These are phyloP conservation scores for Mesocentrotus franciscanus DNA, from an alignment of 53 echinoderm and acorn worm genomes.

Conservation along the genomic window DNA sequence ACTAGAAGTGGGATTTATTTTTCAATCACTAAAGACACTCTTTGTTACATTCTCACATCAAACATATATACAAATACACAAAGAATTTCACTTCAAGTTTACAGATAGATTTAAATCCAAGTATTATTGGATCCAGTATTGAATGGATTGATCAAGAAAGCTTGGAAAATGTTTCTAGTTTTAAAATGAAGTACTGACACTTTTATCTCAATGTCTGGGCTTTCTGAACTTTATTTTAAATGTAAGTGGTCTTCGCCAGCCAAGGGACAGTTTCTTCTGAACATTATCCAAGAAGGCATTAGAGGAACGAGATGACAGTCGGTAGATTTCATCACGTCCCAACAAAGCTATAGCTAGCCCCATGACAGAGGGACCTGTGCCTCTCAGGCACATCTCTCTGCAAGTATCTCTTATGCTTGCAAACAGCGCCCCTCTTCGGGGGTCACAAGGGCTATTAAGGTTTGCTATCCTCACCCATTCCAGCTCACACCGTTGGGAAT, in stretches of 20 bases:
- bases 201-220: too few relatives aligned
- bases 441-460: slow-evolving; percentile 28
- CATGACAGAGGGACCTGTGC: background rate
- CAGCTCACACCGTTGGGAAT: background rate
- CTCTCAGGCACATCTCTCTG: slow-evolving; percentile 55
- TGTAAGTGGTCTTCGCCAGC: background rate
- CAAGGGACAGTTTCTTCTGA: background rate
- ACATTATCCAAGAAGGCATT: slow-evolving; percentile 54
- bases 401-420: slow-evolving; percentile 64
- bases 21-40: too few relatives aligned
- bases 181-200: background rate
- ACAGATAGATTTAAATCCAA: background rate
- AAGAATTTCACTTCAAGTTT: too few relatives aligned
- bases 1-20: too few relatives aligned
- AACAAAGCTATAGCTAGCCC: slow-evolving; percentile 35
- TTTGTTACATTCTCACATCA: too few relatives aligned
- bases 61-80: too few relatives aligned
- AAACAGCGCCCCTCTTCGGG: slow-evolving; percentile 51
- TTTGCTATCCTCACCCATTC: background rate
- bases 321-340: slow-evolving; percentile 43
- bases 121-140: background rate
- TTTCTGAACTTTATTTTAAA: background rate
- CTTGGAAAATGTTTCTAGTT: background rate
- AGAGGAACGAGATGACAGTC: slow-evolving; percentile 29
- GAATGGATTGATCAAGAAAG: background rate